Percentiles rank a stretch among this genome's conserved stretches.
Conservation (phyloP, 2,888 invertebrate species). For the Eupithecia abbreviata region DNA sequence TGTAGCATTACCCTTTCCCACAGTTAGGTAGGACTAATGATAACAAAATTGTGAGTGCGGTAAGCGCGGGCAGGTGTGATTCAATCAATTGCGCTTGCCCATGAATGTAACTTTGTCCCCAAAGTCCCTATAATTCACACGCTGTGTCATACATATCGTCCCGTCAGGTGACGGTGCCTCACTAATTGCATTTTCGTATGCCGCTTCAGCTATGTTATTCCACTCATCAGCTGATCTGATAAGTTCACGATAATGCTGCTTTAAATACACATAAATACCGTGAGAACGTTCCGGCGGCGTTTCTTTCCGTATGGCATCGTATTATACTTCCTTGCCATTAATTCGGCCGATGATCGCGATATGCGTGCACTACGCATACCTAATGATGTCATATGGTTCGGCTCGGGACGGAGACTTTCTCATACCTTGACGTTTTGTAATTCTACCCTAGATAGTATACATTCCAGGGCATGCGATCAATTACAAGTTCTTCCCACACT, state of each 20-base stretch:
- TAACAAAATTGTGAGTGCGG: constrained; percentile 56
- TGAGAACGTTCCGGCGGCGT: constrained; percentile 65
- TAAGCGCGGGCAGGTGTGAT: constrained; percentile 74
- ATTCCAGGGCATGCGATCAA: constrained; percentile 39
- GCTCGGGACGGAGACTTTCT: constrained; percentile 59
- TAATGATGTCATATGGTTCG: constrained; percentile 73
- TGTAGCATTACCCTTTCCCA: constrained; percentile 58
- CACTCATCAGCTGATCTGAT: constrained; percentile 33
- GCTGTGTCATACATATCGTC: constrained; percentile 38
- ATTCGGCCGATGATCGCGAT: constrained; percentile 78
- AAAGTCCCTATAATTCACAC: constrained; percentile 53
- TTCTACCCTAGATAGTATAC: constrained; percentile 42
- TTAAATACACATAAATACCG: constrained; percentile 53
- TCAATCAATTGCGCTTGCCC: constrained; percentile 62
- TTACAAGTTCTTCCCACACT: constrained; percentile 36
- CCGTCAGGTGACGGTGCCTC: constrained; percentile 36
- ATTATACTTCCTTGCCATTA: constrained; percentile 78
- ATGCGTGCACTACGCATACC: constrained; percentile 69
- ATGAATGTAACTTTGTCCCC: constrained; percentile 67
- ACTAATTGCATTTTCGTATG: constrained; percentile 29
- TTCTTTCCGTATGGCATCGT: constrained; percentile 72
- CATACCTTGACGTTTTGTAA: constrained; percentile 59
- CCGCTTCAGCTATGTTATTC: constrained; percentile 22
- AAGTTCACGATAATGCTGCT: constrained; percentile 35
- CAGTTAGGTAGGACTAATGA: constrained; percentile 57